phyloP scores from a whole-genome alignment of 2,797 vertebrate species.

The Takifugu ocellatus region DNA sequence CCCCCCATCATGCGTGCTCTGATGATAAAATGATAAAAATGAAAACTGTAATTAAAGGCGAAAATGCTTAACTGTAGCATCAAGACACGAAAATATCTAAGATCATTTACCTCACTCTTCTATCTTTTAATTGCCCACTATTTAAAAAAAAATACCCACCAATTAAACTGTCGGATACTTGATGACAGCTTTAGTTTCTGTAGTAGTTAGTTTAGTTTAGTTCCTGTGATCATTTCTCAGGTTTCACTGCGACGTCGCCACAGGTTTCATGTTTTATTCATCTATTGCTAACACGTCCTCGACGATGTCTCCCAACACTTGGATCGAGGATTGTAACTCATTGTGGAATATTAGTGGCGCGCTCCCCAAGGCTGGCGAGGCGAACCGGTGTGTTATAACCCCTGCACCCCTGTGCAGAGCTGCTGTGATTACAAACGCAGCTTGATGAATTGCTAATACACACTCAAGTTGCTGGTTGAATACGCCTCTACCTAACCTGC shows the following conservation, averaged over 20 bases:
- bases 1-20: background rate
- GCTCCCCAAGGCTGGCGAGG: constrained; percentile 27
- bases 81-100: constrained; percentile 31
- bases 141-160: constrained; percentile 40
- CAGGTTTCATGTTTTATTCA: constrained; percentile 21
- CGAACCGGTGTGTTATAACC: constrained; percentile 44
- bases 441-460: constrained; percentile 50
- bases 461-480: constrained; percentile 59
- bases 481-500: constrained; percentile 45
- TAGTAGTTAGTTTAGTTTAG: too few species aligned
- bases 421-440: constrained; percentile 56
- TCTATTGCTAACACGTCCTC: background rate
- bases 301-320: constrained; percentile 22
- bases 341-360: constrained; percentile 52
- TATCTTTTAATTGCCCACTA: constrained; percentile 31
- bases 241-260: constrained; percentile 1
- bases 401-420: constrained; percentile 23
- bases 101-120: constrained; percentile 22
- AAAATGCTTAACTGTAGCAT: constrained; percentile 10
- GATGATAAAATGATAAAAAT: constrained; percentile 11
- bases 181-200: constrained; percentile 7
- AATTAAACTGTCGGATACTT: constrained; percentile 34
- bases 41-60: constrained; percentile 35
- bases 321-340: constrained; percentile 43
- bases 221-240: background rate